Percentiles rank a stretch among this genome's conserved stretches.
phyloP scores from a whole-genome alignment of 2,888 invertebrate species.

The Euzophera pinguis region DNA sequence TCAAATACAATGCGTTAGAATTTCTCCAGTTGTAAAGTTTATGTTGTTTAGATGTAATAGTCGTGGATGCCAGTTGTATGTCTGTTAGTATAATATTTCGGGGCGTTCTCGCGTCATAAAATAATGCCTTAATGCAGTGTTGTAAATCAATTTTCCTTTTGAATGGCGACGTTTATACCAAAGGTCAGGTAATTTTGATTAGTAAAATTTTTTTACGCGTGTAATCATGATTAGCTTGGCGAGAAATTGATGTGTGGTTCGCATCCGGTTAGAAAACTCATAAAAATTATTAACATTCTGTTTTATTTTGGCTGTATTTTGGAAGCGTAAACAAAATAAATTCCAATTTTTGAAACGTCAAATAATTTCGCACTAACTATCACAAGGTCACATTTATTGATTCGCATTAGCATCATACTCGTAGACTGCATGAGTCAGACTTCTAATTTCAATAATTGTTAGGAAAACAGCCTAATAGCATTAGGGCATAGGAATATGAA shows the following conservation, averaged over 20 bases:
- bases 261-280: neutral
- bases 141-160: conserved; percentile 76
- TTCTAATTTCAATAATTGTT: too few relatives aligned
- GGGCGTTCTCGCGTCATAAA: conserved; percentile 77
- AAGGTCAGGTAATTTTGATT: conserved; percentile 64
- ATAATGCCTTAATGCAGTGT: conserved; percentile 76
- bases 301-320: too few relatives aligned
- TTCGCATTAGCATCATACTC: too few relatives aligned
- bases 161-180: conserved; percentile 72
- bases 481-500: too few relatives aligned
- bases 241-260: conserved; percentile 43
- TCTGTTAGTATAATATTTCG: conserved; percentile 79
- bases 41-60: conserved; percentile 60
- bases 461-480: too few relatives aligned
- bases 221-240: conserved; percentile 49
- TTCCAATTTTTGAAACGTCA: too few relatives aligned
- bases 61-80: conserved; percentile 77
- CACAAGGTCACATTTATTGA: too few relatives aligned
- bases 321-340: too few relatives aligned
- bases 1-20: conserved; percentile 22
- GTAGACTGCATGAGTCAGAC: too few relatives aligned
- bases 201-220: conserved; percentile 50
- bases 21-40: conserved; percentile 19
- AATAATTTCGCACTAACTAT: too few relatives aligned
- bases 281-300: too few relatives aligned